Evolutionary conservation across 2,797 vertebrate genomes (phyloP), one percentile per base, ranked within the genome.

Genomic region (Phyllotis vaccarum): DNA sequence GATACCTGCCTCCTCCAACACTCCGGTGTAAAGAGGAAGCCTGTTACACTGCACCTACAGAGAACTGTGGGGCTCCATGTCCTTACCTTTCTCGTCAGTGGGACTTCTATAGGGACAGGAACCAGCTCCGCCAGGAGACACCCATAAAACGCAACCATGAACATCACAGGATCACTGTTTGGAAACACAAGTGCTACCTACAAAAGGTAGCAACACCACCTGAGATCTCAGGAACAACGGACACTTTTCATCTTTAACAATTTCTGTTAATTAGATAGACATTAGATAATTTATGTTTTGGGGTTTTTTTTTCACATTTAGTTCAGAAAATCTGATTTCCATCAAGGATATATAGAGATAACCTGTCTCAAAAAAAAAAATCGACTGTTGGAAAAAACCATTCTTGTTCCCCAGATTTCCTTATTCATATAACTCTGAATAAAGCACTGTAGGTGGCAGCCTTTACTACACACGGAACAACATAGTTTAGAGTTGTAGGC

Each of bases 81-180:
- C 62, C 72, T 3, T 99, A 99, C 99, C 99, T 99, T 99, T 98
- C 99, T 99, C 37, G 99, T 99, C 54, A 99, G 98, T 0, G 99
- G 99, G 95, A 99, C 99, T 98, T 99, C 99, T 58, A 99, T 99
- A 75, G 99, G 99, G 90, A 99, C 99, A 70, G 99, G 99, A 93
- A 99, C 99, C 96, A 99, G 98, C 98, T 99, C 99, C 3, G 99
- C 99, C 98, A 99, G 98, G 24, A 99, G 99, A 98, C 99, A 99
- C 94, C 99, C 99, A 40, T 99, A 99, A 98, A 99, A 99, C 0
- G 99, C 99, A 98, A 99, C 99, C 99, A 99, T 99, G 98, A 99
- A 99, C 99, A 99, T 99, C 96, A 99, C 99, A 0, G 99, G 99
- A 96, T 99, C 99, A 17, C 99, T 99, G 96, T 99, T 99, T 16